Base-by-base conservation (phyloP, 2,113 vertebrate genomes). In the Sula dactylatra region DNA sequence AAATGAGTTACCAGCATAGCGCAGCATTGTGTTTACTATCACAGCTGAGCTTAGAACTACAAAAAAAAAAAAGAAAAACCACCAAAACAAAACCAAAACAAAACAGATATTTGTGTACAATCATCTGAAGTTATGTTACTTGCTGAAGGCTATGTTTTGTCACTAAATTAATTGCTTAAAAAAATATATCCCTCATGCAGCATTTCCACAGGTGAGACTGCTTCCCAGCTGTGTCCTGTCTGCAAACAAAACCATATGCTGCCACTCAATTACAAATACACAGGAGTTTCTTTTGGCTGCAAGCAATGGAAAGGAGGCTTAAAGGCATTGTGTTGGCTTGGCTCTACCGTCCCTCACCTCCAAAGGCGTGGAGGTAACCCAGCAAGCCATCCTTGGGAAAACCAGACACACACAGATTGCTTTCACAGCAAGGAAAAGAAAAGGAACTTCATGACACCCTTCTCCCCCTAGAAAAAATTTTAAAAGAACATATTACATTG, bases 171-270 rank as follows among this genome's bases (percentile, higher is more conserved):
- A 82, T 55, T 85, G 54, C 69, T 94, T n/a, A 34, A 62, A 67
- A 92, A 93, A 58, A 54, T 16, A 88, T 4, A 71, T 56, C 67
- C 34, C 42, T 66, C 50, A 27, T 18, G 18, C 52, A 71, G 82
- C 72, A 56, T 84, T 90, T 95, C 70, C 90, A 94, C 92, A 97
- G 96, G 97, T 97, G 93, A 97, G 90, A n/a, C 40, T 52, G 58
- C 79, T 88, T 42, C 6, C 96, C 96, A 98, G 97, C 95, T 97
- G 96, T 34, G 88, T 96, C 94, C 96, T 96, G 93, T 83, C 94
- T 95, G 92, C 95, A 97, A 97, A 95, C 32, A 86, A 96, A 98
- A 95, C 92, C 86, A n/a, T 29, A 74, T 62, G 83, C 78, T 74
- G 74, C 82, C 80, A 85, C 17, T 86, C 64, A 50, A 20, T 20